phyloP scores from a whole-genome alignment of 1,140 invertebrate genomes.

The Tribolium castaneum region DNA sequence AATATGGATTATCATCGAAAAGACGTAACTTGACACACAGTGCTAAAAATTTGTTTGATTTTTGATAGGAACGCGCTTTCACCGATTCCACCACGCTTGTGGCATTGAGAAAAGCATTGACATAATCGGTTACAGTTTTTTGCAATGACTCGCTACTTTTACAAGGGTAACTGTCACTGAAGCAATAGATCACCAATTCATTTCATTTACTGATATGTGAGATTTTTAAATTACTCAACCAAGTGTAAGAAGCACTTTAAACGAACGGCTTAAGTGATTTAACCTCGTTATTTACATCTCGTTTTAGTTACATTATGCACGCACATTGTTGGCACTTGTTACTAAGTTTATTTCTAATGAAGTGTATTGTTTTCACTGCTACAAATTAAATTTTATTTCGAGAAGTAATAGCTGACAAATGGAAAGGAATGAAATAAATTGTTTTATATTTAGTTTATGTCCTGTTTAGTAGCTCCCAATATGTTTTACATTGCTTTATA shows the following conservation, averaged over 20 bases:
- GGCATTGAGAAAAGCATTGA: conserved; percentile 2
- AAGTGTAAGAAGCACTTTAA: background rate
- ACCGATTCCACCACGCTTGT: background rate
- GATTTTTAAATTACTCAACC: background rate
- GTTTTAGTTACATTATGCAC: background rate
- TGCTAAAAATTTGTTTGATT: background rate
- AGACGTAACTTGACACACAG: conserved; percentile 19
- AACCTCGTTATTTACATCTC: background rate
- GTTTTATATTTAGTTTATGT: conserved; percentile 1
- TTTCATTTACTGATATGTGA: background rate
- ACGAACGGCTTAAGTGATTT: background rate
- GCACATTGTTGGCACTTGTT: background rate
- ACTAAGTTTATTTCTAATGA: background rate
- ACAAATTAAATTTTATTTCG: background rate
- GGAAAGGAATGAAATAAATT: background rate
- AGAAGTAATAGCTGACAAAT: background rate
- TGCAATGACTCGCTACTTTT: background rate
- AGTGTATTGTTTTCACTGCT: conserved; percentile 10
- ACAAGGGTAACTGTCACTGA: background rate
- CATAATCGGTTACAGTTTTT: background rate
- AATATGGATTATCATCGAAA: background rate
- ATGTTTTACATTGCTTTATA: background rate
- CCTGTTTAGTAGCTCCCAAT: background rate
- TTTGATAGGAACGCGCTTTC: background rate
- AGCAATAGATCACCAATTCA: background rate